Percentiles rank a stretch among this genome's conserved stretches.
phyloP scores from a whole-genome alignment of 2,113 vertebrate genomes.

The Eurystomus gularis region DNA sequence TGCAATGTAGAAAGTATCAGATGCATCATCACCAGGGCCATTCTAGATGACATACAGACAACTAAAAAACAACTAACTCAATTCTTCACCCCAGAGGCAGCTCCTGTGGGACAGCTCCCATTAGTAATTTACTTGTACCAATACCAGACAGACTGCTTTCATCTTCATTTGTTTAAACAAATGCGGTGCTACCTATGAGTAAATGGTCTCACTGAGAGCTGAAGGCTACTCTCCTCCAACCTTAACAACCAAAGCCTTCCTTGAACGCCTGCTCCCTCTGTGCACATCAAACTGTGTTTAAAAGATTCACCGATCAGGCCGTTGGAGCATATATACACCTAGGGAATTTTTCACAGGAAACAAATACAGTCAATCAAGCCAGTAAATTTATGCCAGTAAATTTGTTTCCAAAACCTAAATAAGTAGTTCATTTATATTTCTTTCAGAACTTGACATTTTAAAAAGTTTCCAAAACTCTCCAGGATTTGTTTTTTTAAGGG shows the following conservation, averaged over 20 bases:
- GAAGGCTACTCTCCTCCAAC: not conserved
- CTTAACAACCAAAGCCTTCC: not conserved
- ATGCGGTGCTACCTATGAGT: not conserved
- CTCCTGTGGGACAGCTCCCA: not conserved
- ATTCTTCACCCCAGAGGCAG: not conserved
- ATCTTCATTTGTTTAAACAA: constrained; percentile 30
- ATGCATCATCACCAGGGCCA: not conserved
- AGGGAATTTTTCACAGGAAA: not conserved
- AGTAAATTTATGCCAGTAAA: not conserved
- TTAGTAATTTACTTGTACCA: not conserved
- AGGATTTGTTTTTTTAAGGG: not conserved
- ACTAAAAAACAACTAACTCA: not conserved
- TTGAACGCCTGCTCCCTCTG: not conserved
- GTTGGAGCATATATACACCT: not conserved
- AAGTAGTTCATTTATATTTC: not conserved
- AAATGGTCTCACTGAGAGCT: not conserved
- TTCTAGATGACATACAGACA: not conserved
- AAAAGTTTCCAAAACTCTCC: not conserved
- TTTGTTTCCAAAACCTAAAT: not conserved
- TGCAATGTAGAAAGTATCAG: not conserved
- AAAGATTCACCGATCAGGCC: not conserved
- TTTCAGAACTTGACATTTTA: not conserved
- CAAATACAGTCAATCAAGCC: not conserved
- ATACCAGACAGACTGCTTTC: not conserved
- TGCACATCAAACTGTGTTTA: not conserved